Conservation (phyloP, 1,140 invertebrate genomes). For the Zaprionus camerounensis region DNA sequence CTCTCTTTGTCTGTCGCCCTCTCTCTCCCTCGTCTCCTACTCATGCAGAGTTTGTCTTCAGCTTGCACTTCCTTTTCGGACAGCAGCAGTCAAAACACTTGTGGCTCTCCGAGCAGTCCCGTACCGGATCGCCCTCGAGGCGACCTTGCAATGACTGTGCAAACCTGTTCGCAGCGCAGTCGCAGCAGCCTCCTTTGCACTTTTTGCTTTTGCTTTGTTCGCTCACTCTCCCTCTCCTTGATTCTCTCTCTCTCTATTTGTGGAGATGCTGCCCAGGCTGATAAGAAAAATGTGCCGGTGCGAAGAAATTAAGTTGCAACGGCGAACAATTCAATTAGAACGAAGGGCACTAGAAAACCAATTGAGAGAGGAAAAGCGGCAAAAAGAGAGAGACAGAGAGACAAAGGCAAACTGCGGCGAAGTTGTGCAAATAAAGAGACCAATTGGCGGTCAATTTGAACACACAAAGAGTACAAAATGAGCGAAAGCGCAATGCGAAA, state of each 20-base stretch:
- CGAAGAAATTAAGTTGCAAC: conserved; percentile 65
- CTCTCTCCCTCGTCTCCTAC: no score
- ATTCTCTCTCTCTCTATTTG: background rate
- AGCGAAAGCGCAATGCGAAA: background rate
- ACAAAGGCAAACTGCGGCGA: conserved; percentile 13
- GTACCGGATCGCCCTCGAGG: background rate
- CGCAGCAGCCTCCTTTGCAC: conserved; percentile 1
- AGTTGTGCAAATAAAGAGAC: conserved; percentile 19
- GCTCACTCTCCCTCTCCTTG: background rate
- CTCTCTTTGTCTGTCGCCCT: conserved; percentile 20
- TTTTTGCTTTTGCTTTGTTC: conserved; percentile 25
- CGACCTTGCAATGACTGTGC: conserved; percentile 48
- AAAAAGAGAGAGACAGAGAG: conserved; percentile 14
- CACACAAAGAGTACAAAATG: conserved; percentile 45
- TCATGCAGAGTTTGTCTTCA: background rate
- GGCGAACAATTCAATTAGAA: conserved; percentile 72
- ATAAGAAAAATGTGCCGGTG: conserved; percentile 54
- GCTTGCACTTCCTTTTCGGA: conserved; percentile 33
- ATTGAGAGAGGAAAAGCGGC: background rate
- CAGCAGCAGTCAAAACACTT: conserved; percentile 59
- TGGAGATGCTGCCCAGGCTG: conserved; percentile 31
- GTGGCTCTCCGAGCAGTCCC: conserved; percentile 25
- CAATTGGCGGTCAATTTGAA: conserved; percentile 54
- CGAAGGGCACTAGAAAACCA: conserved; percentile 22
- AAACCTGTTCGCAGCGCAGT: conserved; percentile 48